Conservation (phyloP, 2,888 invertebrate genomes). For the Heliconius aoede region DNA sequence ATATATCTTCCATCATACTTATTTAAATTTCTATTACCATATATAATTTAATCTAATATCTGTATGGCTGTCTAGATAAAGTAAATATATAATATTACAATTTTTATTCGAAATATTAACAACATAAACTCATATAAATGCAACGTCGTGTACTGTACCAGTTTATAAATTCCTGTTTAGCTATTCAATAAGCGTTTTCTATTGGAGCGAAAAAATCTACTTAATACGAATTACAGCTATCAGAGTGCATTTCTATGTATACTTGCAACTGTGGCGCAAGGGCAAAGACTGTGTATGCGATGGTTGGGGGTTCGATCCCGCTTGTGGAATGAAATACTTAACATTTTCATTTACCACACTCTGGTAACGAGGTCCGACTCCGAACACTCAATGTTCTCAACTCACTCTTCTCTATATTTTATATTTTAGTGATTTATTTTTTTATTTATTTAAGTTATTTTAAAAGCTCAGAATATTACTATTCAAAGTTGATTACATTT, state of each 20-base stretch:
- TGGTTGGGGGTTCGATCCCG: not conserved
- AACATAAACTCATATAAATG: slow-evolving; percentile 20
- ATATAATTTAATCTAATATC: not conserved
- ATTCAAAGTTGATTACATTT: too few species aligned
- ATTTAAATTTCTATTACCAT: not conserved
- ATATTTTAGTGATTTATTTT: too few species aligned
- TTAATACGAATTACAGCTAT: slow-evolving; percentile 75
- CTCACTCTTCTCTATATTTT: too few species aligned
- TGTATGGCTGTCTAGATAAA: not conserved
- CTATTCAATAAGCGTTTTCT: slow-evolving; percentile 79
- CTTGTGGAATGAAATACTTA: not conserved
- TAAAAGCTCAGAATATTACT: too few species aligned
- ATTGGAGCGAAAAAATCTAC: slow-evolving; percentile 77
- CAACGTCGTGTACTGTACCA: slow-evolving; percentile 47
- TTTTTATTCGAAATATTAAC: slow-evolving; percentile 1
- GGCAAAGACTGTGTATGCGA: not conserved
- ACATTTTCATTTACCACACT: too few species aligned
- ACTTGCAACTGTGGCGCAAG: not conserved
- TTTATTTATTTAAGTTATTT: too few species aligned
- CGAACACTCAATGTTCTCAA: too few species aligned
- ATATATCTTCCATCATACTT: too few species aligned
- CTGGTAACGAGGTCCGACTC: too few species aligned
- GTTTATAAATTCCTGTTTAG: slow-evolving; percentile 71
- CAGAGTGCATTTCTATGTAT: slow-evolving; percentile 58
- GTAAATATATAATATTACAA: not conserved